Base-by-base conservation (phyloP, 2,888 invertebrate species). In the Troglohyphantes excavatus region DNA sequence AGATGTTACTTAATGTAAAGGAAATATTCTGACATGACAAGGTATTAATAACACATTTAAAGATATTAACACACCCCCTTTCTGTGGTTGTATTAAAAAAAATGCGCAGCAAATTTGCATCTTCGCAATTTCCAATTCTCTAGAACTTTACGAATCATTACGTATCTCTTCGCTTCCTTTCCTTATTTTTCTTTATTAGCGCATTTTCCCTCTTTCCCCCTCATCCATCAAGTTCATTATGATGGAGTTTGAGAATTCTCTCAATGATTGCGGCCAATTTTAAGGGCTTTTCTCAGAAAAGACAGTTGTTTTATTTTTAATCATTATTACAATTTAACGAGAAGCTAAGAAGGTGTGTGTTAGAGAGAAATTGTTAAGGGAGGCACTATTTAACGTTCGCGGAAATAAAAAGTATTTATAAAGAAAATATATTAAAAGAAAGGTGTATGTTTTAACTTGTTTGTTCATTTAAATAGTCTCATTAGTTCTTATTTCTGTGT, bases 201-300 rank as follows among this genome's bases (percentile, higher is more conserved):
- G n/a, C n/a, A n/a, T n/a, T n/a, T 33, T 21, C 21, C 29, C 13
- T 61, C 72, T 73, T 75, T 75, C n/a, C 21, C 27, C 59, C 23
- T 2, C 59, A 59, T 78, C 39, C 76, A 78, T 78, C 23, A 2
- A 63, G 76, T 78, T 78, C 76, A 78, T 78, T 76, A 33, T 23
- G 21, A 39, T 27, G 39, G 43, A 75, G 59, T 43, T 73, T 27
- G 76, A 39, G 23, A 19, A 81, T 68, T 79, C 33, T 67, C 68
- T 67, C 65, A 81, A 68, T 81, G 79, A 81, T 68, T 39, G 7
- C 53, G 21, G 63, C 33, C 27, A 81, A 81, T 81, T 81, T 81
- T 67, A 81, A 81, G 79, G 67, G 53, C 23, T 61, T 76, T 19
- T 33, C 46, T 2, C 2, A 46, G 13, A 1, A 29, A 23, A 27